Evolutionary conservation across 92 coral and sea anemone species (phyloP).

Genomic region (Galaxea fascicularis): DNA sequence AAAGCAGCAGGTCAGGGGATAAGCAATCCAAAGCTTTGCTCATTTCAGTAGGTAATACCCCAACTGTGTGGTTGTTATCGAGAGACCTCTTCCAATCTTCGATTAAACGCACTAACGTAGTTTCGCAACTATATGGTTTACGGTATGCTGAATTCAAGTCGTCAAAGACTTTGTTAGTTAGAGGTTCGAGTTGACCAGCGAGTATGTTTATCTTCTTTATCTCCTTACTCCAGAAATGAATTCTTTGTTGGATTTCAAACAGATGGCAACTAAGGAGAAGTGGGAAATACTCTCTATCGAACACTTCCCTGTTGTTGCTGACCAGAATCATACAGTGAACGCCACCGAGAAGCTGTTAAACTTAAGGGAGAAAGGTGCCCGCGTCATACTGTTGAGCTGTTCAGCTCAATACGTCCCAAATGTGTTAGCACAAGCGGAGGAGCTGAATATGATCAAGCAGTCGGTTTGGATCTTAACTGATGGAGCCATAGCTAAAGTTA

Average conservation of each 20-base stretch:
- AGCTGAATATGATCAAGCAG: constrained; percentile 72
- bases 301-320: constrained; percentile 65
- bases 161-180: constrained; percentile 1
- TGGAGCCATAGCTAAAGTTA: constrained; percentile 67
- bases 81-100: too few species aligned
- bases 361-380: constrained; percentile 82
- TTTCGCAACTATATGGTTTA: too few species aligned
- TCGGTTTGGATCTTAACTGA: constrained; percentile 89
- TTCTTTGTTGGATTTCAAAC: constrained; percentile 68
- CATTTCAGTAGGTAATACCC: neutral
- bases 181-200: neutral
- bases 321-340: constrained; percentile 53
- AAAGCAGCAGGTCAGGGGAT: too few species aligned
- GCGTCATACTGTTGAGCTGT: constrained; percentile 81
- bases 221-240: constrained; percentile 60
- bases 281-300: constrained; percentile 75
- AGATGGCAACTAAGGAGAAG: neutral
- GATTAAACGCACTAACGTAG: too few species aligned
- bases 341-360: constrained; percentile 74
- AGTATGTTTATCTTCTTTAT: neutral
- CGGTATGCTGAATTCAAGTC: neutral
- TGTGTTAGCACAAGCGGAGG: constrained; percentile 72
- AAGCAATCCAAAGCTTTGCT: neutral
- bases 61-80: neutral
- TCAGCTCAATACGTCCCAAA: constrained; percentile 57